Base-by-base conservation (phyloP, 2,113 vertebrate species). In the Dasyornis broadbenti region DNA sequence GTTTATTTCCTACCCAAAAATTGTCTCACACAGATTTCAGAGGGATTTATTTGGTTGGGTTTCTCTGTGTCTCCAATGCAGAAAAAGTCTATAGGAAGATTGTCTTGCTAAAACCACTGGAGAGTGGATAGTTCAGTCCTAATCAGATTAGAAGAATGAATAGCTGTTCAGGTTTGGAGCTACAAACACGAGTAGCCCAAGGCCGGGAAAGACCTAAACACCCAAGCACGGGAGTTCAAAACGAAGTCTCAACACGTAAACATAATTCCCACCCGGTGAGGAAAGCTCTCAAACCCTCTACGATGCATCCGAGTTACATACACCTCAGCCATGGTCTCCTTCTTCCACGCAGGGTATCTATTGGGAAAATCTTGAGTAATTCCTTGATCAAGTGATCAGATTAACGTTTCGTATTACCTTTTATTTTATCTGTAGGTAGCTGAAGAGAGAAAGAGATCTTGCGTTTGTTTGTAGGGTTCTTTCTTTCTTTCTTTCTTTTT, bases 231-330 rank as follows among this genome's bases (percentile, higher is more conserved):
- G 15, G 30, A 80, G 13, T 59, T 59, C 54, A 49, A 76, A 87
- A 49, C 0, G 2, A 79, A 73, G 35, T 35, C 23, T 22, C 1
- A 8, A 27, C 40, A 47, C 0, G 4, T 66, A 89, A 70, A 14
- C 20, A 23, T 14, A 37, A 7, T 69, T 68, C 23, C 2, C 3
- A 70, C 3, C 1, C 2, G 0, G 4, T 49, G 45, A 7, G 3
- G 56, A 59, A 73, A 88, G 9, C 22, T 76, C 64, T 64, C 59
- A 90, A 85, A 71, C 31, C 17, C 18, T 9, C n/a, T 44, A 6
- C 0, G 0, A 8, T 52, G 26, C 40, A 35, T 54, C 23, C 4
- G 4, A 42, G 24, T 47, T 65, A 16, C 12, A 10, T 7, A 28
- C 13, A 49, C 14, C 15, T 31, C 26, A 26, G 5, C 4, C 17